A percentile compares a stretch with the other conserved stretches of the same genome.
These are phyloP conservation scores for Melipona bicolor DNA, from an alignment of 2,888 invertebrate genomes.

Conservation along the genomic window DNA sequence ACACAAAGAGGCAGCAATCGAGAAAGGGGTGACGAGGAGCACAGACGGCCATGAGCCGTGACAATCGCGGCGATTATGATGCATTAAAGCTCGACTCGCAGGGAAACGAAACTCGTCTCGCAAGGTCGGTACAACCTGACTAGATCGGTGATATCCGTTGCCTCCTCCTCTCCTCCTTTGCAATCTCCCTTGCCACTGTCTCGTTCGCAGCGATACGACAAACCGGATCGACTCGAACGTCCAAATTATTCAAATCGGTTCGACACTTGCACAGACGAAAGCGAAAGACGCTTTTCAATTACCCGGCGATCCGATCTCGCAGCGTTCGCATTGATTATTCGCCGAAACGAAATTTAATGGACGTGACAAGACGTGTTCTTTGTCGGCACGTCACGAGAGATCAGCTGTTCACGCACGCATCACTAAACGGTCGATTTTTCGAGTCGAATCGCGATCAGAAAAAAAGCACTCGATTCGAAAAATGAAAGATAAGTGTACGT, in stretches of 20 bases:
- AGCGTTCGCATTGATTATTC: too few relatives aligned
- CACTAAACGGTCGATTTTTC: too few relatives aligned
- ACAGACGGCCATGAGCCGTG: not conserved
- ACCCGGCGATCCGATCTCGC: too few relatives aligned
- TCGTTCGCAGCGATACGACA: not conserved
- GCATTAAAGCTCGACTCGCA: constrained; percentile 16
- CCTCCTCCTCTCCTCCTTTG: not conserved
- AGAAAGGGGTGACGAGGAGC: not conserved
- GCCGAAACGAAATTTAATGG: too few relatives aligned
- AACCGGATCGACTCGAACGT: not conserved
- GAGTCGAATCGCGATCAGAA: too few relatives aligned
- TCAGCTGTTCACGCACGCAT: too few relatives aligned
- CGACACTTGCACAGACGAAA: not conserved
- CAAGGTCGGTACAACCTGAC: constrained; percentile 20
- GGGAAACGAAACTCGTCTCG: constrained; percentile 20
- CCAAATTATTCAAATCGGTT: not conserved
- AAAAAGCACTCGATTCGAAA: too few relatives aligned
- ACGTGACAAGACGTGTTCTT: too few relatives aligned
- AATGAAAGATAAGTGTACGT: too few relatives aligned
- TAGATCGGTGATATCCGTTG: constrained; percentile 53
- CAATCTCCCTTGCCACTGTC: not conserved
- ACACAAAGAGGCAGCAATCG: not conserved
- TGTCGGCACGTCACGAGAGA: too few relatives aligned
- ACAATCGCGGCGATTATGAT: constrained; percentile 26
- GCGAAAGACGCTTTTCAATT: too few relatives aligned